These are phyloP conservation scores for Meloe dianella DNA, from an alignment of 2,888 invertebrate genomes.

Conservation along the genomic window DNA sequence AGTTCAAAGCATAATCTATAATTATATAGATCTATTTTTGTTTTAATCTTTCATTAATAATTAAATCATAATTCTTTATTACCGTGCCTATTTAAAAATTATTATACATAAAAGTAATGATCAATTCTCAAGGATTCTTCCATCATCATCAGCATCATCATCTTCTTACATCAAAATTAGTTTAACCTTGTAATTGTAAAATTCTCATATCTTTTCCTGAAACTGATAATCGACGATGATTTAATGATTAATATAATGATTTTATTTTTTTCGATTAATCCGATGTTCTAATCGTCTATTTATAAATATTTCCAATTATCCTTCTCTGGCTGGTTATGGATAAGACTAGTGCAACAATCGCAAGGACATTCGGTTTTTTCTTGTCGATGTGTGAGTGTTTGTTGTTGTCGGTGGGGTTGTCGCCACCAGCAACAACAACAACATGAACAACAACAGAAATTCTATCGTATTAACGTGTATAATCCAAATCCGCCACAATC, in stretches of 20 bases:
- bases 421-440: not conserved
- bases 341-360: not conserved
- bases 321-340: not conserved
- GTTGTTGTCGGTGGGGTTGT: not conserved
- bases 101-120: not conserved
- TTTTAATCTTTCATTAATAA: not conserved
- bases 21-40: not conserved
- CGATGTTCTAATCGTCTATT: not conserved
- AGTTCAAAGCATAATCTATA: not conserved
- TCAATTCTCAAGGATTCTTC: not conserved
- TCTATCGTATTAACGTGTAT: not conserved
- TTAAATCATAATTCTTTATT: not conserved
- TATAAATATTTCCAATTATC: slow-evolving; percentile 3
- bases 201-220: not conserved
- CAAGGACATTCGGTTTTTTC: slow-evolving; percentile 4
- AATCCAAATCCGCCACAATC: not conserved
- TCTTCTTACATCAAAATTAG: not conserved
- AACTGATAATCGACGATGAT: not conserved
- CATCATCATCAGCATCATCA: not conserved
- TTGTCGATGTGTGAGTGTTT: not conserved
- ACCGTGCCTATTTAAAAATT: not conserved
- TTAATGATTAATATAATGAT: not conserved
- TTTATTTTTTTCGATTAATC: not conserved
- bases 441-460: slow-evolving; percentile 3
- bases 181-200: not conserved